These are phyloP conservation scores for Heliconius hermathena DNA, from an alignment of 1,140 invertebrate species.

Conservation along the genomic window DNA sequence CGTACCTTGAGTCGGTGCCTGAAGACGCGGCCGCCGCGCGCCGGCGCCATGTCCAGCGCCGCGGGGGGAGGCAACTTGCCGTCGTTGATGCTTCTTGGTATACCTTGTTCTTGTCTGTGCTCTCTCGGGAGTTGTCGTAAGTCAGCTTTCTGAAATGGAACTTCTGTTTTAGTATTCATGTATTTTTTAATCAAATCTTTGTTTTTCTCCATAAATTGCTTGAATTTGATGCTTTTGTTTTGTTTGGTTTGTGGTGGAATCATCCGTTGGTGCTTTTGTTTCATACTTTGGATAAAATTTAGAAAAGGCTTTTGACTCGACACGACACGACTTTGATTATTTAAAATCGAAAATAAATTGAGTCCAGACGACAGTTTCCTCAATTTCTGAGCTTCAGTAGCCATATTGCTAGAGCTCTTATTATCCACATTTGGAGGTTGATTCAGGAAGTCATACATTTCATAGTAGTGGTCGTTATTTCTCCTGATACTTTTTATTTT, in stretches of 20 bases:
- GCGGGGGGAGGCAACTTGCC: conserved; percentile 18
- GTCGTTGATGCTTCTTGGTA: not conserved
- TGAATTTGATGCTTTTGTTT: conserved; percentile 34
- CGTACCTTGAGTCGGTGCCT: conserved; percentile 30
- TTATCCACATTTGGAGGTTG: not conserved
- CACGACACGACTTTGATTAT: not conserved
- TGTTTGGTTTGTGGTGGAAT: conserved; percentile 1
- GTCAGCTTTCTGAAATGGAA: not conserved
- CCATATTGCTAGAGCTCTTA: not conserved
- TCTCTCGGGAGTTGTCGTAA: not conserved
- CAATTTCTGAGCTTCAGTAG: not conserved
- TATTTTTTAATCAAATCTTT: conserved; percentile 39
- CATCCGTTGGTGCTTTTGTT: not conserved
- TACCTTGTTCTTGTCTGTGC: not conserved
- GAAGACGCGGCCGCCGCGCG: conserved; percentile 39
- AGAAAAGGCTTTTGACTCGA: not conserved
- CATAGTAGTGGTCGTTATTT: not conserved
- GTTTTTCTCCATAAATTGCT: conserved; percentile 43
- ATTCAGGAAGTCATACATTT: not conserved
- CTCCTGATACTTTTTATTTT: conserved; percentile 13
- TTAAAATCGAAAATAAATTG: not conserved
- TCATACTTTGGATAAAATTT: conserved; percentile 7
- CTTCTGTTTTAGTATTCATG: conserved; percentile 29
- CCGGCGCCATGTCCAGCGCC: conserved; percentile 46
- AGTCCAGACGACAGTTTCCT: not conserved